Evolutionary conservation across 2,888 invertebrate genomes (phyloP), one percentile per base, ranked within the genome.

Genomic region (Diadegma fenestrale): DNA sequence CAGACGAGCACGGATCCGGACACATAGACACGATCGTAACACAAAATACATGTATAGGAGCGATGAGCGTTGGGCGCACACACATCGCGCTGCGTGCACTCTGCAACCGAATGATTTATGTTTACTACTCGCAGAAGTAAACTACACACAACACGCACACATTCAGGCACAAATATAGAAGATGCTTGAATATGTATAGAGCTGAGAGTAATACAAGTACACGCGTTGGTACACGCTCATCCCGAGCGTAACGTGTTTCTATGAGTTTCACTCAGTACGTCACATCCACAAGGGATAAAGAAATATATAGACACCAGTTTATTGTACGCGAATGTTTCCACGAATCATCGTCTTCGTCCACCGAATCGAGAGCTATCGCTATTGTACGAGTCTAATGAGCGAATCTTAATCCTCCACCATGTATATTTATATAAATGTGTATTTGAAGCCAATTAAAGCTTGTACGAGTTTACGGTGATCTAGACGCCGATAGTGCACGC

Each of bases 41-140:
- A 0, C n/a, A 48, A 48, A 64, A 80, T 41, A 58, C 22, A 54
- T 78, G 22, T 66, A 72, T 83, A 63, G 76, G 86, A 85, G 88
- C 86, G 87, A 86, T 88, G 89, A 80, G 79, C 82, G 80, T 76
- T 80, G 66, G 43, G 61, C 71, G 82, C 68, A 69, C 58, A 48
- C 61, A 54, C 30, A 51, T 69, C 78, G 79, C 61, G 37, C 63
- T 75, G 48, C 82, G 75, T 82, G 75, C 78, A 71, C 79, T 80
- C 66, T 75, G 79, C 88, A 85, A 86, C 88, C 88, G 90, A 92
- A 93, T 92, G 91, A 92, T 93, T 92, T 92, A 92, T 91, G 90
- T 88, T 71, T 85, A 77, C 78, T 72, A 76, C 85, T 68, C 66
- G 82, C 58, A 82, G 69, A 84, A 19, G 10, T 58, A 73, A 48